These are phyloP conservation scores for Andrena cerasifolii DNA, from an alignment of 1,140 invertebrate genomes.

Conservation along the genomic window DNA sequence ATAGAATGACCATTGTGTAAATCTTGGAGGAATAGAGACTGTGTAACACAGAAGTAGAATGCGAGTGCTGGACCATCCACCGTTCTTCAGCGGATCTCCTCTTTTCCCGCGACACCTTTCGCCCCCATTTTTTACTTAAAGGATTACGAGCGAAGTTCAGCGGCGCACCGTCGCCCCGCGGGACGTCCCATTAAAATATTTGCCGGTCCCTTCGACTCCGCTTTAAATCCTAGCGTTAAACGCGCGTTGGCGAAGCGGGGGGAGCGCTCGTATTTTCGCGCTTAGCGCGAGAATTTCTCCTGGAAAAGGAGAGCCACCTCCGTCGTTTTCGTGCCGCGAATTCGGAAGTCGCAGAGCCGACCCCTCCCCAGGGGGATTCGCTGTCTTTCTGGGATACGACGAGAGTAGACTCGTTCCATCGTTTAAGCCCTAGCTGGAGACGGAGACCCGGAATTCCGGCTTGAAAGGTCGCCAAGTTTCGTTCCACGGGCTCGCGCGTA, in stretches of 20 bases:
- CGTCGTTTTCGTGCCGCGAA: constrained; percentile 46
- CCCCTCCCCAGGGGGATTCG: not conserved
- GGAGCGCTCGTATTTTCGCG: constrained; percentile 18
- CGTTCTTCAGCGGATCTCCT: too few relatives aligned
- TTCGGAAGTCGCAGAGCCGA: constrained; percentile 39
- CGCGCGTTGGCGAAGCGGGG: not conserved
- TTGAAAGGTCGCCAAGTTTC: constrained; percentile 57
- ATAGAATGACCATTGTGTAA: too few relatives aligned
- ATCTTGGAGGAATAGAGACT: too few relatives aligned
- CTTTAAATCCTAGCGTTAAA: constrained; percentile 28
- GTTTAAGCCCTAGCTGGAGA: constrained; percentile 30
- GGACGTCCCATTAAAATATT: constrained; percentile 20
- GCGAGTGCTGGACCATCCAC: too few relatives aligned
- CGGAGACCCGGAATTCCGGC: constrained; percentile 43
- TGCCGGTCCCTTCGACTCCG: not conserved
- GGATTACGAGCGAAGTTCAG: not conserved
- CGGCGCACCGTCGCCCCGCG: not conserved
- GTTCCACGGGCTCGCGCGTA: not conserved
- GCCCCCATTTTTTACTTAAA: too few relatives aligned
- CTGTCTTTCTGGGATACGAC: constrained; percentile 7
- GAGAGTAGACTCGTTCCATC: constrained; percentile 23
- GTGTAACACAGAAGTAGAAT: too few relatives aligned
- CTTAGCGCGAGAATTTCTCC: constrained; percentile 12
- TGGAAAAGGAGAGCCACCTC: too few relatives aligned
- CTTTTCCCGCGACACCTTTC: too few relatives aligned